Evolutionary conservation across 2,888 invertebrate genomes (phyloP), one percentile per base, ranked within the genome.

Genomic region (Athalia rosae): DNA sequence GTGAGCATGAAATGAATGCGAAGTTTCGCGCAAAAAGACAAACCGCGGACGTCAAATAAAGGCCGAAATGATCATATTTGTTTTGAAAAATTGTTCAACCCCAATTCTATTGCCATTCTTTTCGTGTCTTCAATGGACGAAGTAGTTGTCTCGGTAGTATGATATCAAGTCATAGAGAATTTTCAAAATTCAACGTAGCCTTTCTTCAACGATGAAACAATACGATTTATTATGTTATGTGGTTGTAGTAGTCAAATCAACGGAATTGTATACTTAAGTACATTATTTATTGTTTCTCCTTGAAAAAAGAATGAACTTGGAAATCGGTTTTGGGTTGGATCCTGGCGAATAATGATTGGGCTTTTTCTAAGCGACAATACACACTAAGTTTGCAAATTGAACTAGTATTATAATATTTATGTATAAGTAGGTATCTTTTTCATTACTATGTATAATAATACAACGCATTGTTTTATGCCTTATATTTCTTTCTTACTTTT

Each of bases 251-350:
- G 50, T 71, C 8, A 71, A 71, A 71, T 71, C 43, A 71, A 13
- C 13, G 71, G 48, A 67, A 53, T 53, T 67, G 50, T 67, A 82
- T 85, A 80, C 83, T 88, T 88, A 85, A 87, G 86, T 87, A 88
- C 86, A 86, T 88, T 87, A 88, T 88, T 88, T 88, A 88, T 89
- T 86, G 83, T 81, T 86, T 87, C 86, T 87, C 82, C 86, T 89
- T 89, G 87, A 89, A 89, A 89, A 89, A 89, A 88, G 88, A 89
- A 88, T 89, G 86, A 89, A 89, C 87, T 89, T 87, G 87, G 71
- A 87, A 89, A 88, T 87, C 81, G 85, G 83, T 89, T 82, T 80
- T 79, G 79, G 79, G 79, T 82, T 87, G 86, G 83, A 86, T 87
- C 86, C 87, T 88, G 87, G 88, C 88, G 87, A 88, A 85, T 89